phyloP scores from a whole-genome alignment of 2,888 invertebrate species.

The Hydrotaea diabolus region DNA sequence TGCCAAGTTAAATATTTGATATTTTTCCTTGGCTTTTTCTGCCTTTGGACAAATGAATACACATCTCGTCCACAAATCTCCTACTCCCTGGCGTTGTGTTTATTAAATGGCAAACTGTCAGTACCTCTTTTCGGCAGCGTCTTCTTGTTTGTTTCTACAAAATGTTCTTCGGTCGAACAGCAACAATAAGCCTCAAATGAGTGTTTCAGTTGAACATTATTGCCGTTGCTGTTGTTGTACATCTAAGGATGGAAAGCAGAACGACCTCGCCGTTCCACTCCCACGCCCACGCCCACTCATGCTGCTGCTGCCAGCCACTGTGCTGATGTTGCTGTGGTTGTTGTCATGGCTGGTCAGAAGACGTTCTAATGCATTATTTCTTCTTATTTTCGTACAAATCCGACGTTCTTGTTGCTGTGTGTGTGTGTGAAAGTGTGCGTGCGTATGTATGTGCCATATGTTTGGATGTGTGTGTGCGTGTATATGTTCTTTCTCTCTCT shows the following conservation, averaged over 20 bases:
- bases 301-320: background rate
- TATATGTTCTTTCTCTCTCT: background rate
- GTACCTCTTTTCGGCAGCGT: conserved; percentile 66
- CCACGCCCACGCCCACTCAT: background rate
- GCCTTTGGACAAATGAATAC: background rate
- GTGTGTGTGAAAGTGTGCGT: background rate
- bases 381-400: conserved; percentile 46
- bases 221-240: conserved; percentile 25
- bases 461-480: background rate
- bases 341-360: conserved; percentile 55
- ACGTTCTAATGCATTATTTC: conserved; percentile 56
- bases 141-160: conserved; percentile 48
- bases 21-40: conserved; percentile 48
- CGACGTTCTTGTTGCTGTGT: conserved; percentile 17
- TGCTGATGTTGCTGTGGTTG: conserved; percentile 13
- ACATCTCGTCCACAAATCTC: conserved; percentile 39
- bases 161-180: conserved; percentile 51
- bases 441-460: background rate
- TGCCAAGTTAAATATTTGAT: conserved; percentile 47
- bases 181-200: conserved; percentile 58
- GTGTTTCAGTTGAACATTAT: conserved; percentile 58
- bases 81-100: conserved; percentile 52
- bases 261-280: background rate
- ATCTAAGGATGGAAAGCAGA: conserved; percentile 9
- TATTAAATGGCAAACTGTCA: conserved; percentile 68